These are phyloP conservation scores for Anseranas semipalmata DNA, from an alignment of 2,113 vertebrate species.

Conservation along the genomic window DNA sequence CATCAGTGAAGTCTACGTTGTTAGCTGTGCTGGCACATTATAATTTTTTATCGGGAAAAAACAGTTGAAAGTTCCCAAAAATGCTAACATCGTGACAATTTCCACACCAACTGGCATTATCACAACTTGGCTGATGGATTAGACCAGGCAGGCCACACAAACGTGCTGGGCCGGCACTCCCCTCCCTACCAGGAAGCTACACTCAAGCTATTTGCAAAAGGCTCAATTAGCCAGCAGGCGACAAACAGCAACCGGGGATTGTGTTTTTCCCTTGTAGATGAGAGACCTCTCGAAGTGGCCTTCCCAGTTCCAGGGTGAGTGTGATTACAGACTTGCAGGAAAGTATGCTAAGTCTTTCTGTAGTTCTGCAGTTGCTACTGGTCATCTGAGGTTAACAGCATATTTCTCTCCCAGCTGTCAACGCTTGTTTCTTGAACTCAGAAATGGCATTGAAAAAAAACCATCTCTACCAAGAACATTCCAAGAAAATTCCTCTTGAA, in stretches of 20 bases:
- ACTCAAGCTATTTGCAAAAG: no score
- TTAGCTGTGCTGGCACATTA: neutral
- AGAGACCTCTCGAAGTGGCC: neutral
- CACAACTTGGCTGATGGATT: neutral
- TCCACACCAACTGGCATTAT: neutral
- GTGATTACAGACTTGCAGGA: neutral
- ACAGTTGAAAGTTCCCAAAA: neutral
- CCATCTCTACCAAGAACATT: neutral
- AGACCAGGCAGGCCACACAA: no score
- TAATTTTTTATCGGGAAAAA: neutral
- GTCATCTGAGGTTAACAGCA: neutral
- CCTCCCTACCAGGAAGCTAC: no score
- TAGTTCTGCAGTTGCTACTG: neutral
- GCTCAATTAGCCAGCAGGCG: no score
- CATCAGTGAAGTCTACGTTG: accelerated
- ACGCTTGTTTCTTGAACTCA: neutral
- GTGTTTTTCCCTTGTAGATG: neutral
- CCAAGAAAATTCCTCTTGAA: neutral
- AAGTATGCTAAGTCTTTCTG: neutral
- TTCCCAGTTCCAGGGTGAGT: neutral
- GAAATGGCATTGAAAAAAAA: neutral
- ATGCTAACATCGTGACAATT: neutral
- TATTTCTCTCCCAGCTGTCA: neutral
- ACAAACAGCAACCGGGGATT: no score
- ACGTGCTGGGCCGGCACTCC: no score